Evolutionary conservation across 1,140 invertebrate species (phyloP), one percentile per base, ranked within the genome.

Genomic region (Coelopa frigida): DNA sequence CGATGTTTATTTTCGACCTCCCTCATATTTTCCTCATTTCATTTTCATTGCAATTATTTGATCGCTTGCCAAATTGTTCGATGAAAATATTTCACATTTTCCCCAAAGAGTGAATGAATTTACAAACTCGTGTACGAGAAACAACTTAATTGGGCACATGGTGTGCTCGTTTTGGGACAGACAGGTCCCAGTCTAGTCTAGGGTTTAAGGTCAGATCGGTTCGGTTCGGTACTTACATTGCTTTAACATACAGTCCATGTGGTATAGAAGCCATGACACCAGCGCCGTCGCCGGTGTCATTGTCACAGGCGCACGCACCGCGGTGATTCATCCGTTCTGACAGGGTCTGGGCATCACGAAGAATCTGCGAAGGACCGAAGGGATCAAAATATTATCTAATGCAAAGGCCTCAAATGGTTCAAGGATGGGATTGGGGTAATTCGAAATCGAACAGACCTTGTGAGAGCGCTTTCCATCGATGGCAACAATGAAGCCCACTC

Each of bases 201-300:
- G 18, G 14, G 10, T 18, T 26, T n/a, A n/a, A n/a, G n/a, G n/a
- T n/a, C n/a, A n/a, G n/a, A 42, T 14, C 24, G 22, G 17, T 15
- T 11, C 8, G 4, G 15, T 46, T 22, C 23, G 31, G 17, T 74
- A 87, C 87, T 80, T 80, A 70, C 56, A 95, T 75, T 70, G 88
- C 81, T 53, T 84, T 80, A 50, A 78, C 75, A 74, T 97, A 99
- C 62, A 94, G 86, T 53, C 85, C 78, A 72, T 99, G 93, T 17
- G 96, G 96, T 65, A 99, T 97, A 49, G 92, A 92, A 36, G 89
- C 88, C 51, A 98, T 77, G 20, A 98, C 87, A 45, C 96, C 96
- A 55, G 96, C 95, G 37, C 96, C 96, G 72, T 99, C 96, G 36
- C 96, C 96, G 14, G 94, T 96, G 69, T 98, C 93, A 73, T 98